A percentile compares a stretch with the other conserved stretches of the same genome.
Evolutionary conservation across 1,140 invertebrate species (phyloP).

Genomic region (Lucilia sericata): DNA sequence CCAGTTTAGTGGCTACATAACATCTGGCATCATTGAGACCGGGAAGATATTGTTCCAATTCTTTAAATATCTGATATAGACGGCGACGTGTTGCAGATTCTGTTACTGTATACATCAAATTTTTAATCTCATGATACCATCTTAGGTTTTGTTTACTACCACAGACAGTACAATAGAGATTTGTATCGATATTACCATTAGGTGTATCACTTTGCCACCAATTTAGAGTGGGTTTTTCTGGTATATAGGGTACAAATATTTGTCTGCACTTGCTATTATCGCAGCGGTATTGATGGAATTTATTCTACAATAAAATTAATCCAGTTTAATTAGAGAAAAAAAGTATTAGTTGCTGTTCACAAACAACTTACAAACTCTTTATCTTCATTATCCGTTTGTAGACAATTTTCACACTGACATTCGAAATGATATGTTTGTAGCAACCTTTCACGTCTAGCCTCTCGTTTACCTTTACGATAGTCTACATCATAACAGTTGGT

Average conservation of each 20-base stretch:
- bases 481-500: constrained; percentile 59
- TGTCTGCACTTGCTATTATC: constrained; percentile 49
- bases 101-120: constrained; percentile 44
- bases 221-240: constrained; percentile 40
- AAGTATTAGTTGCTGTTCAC: neutral
- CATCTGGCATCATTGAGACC: constrained; percentile 52
- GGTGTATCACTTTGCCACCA: constrained; percentile 54
- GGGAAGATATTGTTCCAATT: constrained; percentile 50
- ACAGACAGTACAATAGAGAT: constrained; percentile 52
- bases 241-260: constrained; percentile 49
- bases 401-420: constrained; percentile 55
- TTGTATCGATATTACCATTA: neutral
- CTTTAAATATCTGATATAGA: constrained; percentile 49
- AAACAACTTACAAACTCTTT: constrained; percentile 54
- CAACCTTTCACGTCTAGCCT: constrained; percentile 47
- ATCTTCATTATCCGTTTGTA: constrained; percentile 47
- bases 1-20: constrained; percentile 49
- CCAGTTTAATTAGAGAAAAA: too few species aligned
- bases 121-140: constrained; percentile 52
- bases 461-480: constrained; percentile 46
- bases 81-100: constrained; percentile 34
- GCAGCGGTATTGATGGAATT: constrained; percentile 58
- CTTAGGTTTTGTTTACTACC: constrained; percentile 41
- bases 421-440: constrained; percentile 54
- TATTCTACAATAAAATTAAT: constrained; percentile 47